These are phyloP conservation scores for Gryllus longicercus DNA, from an alignment of 2,888 invertebrate species.

Conservation along the genomic window DNA sequence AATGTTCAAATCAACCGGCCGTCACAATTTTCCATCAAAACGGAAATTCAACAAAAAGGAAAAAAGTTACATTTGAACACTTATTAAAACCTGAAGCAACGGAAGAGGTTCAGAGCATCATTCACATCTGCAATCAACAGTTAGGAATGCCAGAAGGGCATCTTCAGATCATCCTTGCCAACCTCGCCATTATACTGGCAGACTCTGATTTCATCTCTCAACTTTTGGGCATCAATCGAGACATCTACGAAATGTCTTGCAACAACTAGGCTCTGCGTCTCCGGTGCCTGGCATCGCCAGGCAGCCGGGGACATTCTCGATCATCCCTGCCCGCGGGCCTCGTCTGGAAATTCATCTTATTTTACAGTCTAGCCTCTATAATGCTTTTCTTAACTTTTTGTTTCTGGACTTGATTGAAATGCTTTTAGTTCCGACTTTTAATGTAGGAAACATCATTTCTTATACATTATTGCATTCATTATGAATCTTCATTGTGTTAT, in stretches of 20 bases:
- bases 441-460: too few relatives aligned
- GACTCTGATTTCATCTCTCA: slow-evolving; percentile 72
- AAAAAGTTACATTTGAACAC: slow-evolving; percentile 59
- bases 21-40: slow-evolving; percentile 78
- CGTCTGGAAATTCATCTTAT: background rate
- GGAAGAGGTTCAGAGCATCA: slow-evolving; percentile 52
- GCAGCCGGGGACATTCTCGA: background rate
- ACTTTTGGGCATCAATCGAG: slow-evolving; percentile 73
- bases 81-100: background rate
- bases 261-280: slow-evolving; percentile 54
- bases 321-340: too few relatives aligned
- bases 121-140: slow-evolving; percentile 68
- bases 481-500: too few relatives aligned
- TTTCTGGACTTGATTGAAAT: background rate
- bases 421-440: too few relatives aligned
- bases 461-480: too few relatives aligned
- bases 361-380: background rate
- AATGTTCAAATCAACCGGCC: slow-evolving; percentile 29
- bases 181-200: slow-evolving; percentile 63
- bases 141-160: slow-evolving; percentile 65
- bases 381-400: background rate
- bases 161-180: slow-evolving; percentile 60
- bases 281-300: background rate
- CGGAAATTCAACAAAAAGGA: slow-evolving; percentile 58
- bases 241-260: slow-evolving; percentile 73